A percentile compares a stretch with the other conserved stretches of the same genome.
phyloP scores from a whole-genome alignment of 2,113 vertebrate species.

The Pycnonotus jocosus region DNA sequence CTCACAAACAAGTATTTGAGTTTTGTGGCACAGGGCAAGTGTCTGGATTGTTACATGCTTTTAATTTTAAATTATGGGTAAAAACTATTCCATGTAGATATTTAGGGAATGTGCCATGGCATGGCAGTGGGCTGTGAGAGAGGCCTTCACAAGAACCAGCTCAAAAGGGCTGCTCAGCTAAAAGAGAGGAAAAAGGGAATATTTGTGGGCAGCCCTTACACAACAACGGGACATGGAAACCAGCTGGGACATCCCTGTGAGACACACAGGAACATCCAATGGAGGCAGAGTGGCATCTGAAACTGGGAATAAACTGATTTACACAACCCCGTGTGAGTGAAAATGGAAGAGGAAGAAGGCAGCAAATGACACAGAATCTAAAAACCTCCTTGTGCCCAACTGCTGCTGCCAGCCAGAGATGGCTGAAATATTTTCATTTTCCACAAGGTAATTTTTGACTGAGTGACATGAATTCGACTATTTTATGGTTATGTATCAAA shows the following conservation, averaged over 20 bases:
- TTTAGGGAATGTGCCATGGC: neutral
- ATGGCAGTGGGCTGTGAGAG: neutral
- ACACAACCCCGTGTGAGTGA: neutral
- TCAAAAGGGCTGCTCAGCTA: neutral
- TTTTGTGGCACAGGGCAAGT: neutral
- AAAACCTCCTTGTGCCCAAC: neutral
- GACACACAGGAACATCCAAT: neutral
- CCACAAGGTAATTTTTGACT: neutral
- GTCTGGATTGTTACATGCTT: neutral
- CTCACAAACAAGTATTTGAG: neutral
- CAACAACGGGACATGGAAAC: neutral
- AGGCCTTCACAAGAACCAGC: neutral
- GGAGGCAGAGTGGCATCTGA: neutral
- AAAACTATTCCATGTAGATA: neutral
- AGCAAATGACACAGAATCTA: neutral
- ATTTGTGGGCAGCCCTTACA: slow-evolving; percentile 35
- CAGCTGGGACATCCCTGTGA: neutral
- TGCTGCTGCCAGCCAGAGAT: neutral
- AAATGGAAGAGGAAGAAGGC: neutral
- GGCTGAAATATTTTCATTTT: neutral
- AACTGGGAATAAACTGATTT: neutral
- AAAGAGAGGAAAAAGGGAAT: neutral
- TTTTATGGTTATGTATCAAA: neutral
- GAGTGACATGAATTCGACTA: fast-evolving
- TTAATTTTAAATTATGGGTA: neutral